Conservation (phyloP, 1,140 invertebrate species). For the Rhizoglyphus robini region DNA sequence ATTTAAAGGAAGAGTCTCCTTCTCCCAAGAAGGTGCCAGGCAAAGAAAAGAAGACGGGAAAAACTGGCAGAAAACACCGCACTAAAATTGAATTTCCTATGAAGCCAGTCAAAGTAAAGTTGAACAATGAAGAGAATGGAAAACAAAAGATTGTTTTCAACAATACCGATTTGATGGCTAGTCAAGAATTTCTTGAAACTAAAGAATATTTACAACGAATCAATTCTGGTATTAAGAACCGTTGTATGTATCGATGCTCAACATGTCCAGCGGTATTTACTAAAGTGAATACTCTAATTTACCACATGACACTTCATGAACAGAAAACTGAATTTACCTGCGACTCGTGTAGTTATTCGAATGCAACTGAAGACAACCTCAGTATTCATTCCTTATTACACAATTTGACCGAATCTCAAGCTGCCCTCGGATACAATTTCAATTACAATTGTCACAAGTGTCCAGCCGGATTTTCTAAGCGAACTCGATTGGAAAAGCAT, state of each 20-base stretch:
- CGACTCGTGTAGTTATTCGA: conserved; percentile 65
- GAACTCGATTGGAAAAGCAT: conserved; percentile 68
- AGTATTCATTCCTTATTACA: conserved; percentile 55
- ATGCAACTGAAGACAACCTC: conserved; percentile 59
- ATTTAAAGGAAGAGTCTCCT: not conserved
- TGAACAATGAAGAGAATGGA: conserved; percentile 12
- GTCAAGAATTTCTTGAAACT: conserved; percentile 20
- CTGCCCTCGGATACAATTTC: conserved; percentile 23
- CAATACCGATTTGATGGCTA: conserved; percentile 8
- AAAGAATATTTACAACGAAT: conserved; percentile 21
- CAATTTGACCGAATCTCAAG: conserved; percentile 24
- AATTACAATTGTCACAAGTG: conserved; percentile 44
- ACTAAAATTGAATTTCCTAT: conserved; percentile 4
- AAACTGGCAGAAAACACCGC: not conserved
- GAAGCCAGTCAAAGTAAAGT: conserved; percentile 2
- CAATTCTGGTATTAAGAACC: conserved; percentile 17
- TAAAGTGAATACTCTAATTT: conserved; percentile 46
- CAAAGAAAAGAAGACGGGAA: not conserved
- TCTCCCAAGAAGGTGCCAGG: too few relatives aligned
- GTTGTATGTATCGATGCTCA: conserved; percentile 23
- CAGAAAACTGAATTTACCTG: conserved; percentile 55
- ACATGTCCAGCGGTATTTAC: conserved; percentile 26
- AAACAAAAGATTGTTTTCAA: conserved; percentile 14
- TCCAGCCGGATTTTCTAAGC: conserved; percentile 71
- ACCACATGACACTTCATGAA: conserved; percentile 55